Evolutionary conservation across 1,140 invertebrate species (phyloP).

Genomic region (Sycobia sp.): DNA sequence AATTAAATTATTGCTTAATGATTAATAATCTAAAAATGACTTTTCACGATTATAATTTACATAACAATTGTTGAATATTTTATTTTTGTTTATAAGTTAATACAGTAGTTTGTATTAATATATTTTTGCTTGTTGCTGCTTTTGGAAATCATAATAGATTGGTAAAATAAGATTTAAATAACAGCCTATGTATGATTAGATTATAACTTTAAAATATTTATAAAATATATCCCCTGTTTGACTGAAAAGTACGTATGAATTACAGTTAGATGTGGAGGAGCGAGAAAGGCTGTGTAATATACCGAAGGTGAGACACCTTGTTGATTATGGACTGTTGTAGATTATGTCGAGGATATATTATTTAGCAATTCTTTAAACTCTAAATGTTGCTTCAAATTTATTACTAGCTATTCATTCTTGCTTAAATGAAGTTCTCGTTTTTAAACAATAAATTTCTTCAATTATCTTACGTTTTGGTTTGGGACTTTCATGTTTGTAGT

Average conservation of each 20-base stretch:
- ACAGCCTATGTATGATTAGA: conserved; percentile 18
- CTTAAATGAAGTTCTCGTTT: too few relatives aligned
- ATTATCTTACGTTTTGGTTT: too few relatives aligned
- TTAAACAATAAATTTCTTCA: too few relatives aligned
- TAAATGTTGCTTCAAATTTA: conserved; percentile 31
- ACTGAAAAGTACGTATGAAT: conserved; percentile 57
- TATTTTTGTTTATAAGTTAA: conserved; percentile 10
- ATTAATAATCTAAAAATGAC: conserved; percentile 7
- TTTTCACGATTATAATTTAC: conserved; percentile 17
- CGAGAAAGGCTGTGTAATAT: conserved; percentile 62
- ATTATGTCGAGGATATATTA: conserved; percentile 25
- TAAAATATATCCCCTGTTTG: conserved; percentile 40
- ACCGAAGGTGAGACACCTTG: conserved; percentile 57
- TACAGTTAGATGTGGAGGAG: conserved; percentile 61
- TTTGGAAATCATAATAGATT: conserved; percentile 26
- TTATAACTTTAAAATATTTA: conserved; percentile 22
- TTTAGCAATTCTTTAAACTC: conserved; percentile 15
- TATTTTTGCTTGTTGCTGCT: conserved; percentile 29
- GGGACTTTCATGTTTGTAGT: too few relatives aligned
- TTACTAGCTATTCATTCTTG: conserved; percentile 8
- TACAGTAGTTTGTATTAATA: conserved; percentile 27
- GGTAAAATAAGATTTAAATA: conserved; percentile 22
- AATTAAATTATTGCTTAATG: conserved; percentile 11
- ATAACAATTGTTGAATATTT: conserved; percentile 17
- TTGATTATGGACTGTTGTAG: conserved; percentile 37